Evolutionary conservation across 2,113 vertebrate species (phyloP).

Genomic region (Rissa tridactyla): DNA sequence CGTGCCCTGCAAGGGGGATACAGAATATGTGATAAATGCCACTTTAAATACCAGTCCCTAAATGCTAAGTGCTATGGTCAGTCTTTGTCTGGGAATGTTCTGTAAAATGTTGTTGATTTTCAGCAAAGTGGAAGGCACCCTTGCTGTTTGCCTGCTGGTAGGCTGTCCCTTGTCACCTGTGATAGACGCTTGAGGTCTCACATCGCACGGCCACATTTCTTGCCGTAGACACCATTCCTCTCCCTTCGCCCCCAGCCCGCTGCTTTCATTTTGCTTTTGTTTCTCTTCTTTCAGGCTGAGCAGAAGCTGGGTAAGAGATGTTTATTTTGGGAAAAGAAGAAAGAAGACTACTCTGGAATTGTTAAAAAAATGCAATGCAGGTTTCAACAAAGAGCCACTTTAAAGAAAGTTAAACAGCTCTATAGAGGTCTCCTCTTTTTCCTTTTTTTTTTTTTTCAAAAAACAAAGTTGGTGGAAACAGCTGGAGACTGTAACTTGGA

Average conservation of each 20-base stretch:
- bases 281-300: background rate
- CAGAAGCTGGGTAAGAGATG: conserved; percentile 6
- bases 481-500: conserved; percentile 67
- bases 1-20: background rate
- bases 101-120: background rate
- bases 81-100: background rate
- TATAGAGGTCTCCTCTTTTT: background rate
- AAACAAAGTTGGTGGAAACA: conserved; percentile 66
- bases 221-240: background rate
- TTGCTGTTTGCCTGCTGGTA: background rate
- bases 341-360: conserved; percentile 10
- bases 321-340: conserved; percentile 70
- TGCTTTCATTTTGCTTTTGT: background rate
- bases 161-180: background rate
- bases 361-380: background rate
- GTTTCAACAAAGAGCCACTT: conserved; percentile 61
- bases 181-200: background rate
- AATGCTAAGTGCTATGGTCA: background rate
- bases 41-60: background rate
- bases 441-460: background rate
- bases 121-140: background rate
- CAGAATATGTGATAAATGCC: background rate
- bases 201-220: background rate
- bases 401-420: conserved; percentile 1
- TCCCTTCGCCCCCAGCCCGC: background rate